Evolutionary conservation across 2,113 vertebrate species (phyloP), one percentile per base, ranked within the genome.

Genomic region (Lamprotornis superbus): DNA sequence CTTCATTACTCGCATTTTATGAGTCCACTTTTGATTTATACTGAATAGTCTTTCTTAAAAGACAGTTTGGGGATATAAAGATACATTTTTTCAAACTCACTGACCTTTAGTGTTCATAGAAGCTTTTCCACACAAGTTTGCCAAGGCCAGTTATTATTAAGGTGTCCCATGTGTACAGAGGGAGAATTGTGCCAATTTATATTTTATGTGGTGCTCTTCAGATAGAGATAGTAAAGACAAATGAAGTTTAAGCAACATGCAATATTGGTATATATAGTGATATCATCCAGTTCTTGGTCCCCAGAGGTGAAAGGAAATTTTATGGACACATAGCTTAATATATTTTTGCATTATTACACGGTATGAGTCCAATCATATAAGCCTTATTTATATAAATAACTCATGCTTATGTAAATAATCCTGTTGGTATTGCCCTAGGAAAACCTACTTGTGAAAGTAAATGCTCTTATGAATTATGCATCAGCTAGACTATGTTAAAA

Each of bases 11-110:
- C 2, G 1, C 80, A 40, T 86, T 93, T 74, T 90, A 83, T 64
- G 70, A 90, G 47, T 68, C 28, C 61, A 50, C 69, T 93, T 96
- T 82, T 95, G 65, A 92, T 37, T 93, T 83, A 37, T 19, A 63
- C 74, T 82, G 83, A 91, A 90, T 33, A 84, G 52, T 53, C 68
- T 86, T 94, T 90, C 79, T 93, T 91, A 87, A 96, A 92, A 93
- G 70, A 71, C 40, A 75, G 3, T 80, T 89, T 87, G 84, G 55
- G 44, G 68, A 75, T 83, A 97, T 90, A 94, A 94, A 95, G 65
- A 86, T 63, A 39, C n/a, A 55, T 40, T 80, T 95, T 95, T 95
- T 94, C 76, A 90, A 90, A 94, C 44, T 68, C 84, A 63, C 57
- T 80, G 81, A 91, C 76, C 47, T 90, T 94, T 60, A 94, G 42